Conservation (phyloP, 2,797 vertebrate species). For the Sebastes alutus region DNA sequence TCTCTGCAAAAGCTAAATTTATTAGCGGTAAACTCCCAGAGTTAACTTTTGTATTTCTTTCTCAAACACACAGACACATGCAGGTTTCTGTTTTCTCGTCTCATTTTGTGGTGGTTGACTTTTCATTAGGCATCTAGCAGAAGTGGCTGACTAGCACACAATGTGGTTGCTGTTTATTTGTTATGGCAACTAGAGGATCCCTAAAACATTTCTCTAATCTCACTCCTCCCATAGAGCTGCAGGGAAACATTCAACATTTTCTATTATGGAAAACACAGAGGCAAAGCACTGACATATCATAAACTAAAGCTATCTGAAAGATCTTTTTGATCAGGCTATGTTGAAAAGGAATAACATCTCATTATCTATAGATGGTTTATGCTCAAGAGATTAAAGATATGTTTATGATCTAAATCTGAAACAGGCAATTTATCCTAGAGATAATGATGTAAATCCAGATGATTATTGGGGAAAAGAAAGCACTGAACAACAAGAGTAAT, state of each 20-base stretch:
- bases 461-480: not conserved
- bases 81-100: not conserved
- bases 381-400: not conserved
- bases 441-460: not conserved
- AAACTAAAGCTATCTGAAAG: not conserved
- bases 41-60: not conserved
- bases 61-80: not conserved
- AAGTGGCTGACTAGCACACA: slow-evolving; percentile 1
- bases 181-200: slow-evolving; percentile 39
- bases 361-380: not conserved
- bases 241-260: not conserved
- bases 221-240: not conserved
- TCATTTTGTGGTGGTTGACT: not conserved
- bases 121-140: not conserved
- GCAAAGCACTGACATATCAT: not conserved
- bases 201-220: slow-evolving; percentile 7
- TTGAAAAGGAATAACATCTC: not conserved
- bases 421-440: not conserved
- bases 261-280: not conserved
- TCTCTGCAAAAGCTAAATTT: not conserved
- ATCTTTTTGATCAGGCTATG: not conserved
- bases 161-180: slow-evolving; percentile 50
- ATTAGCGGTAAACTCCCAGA: not conserved
- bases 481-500: not conserved
- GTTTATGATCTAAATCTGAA: not conserved